A percentile compares a stretch with the other conserved stretches of the same genome.
phyloP scores from a whole-genome alignment of 2,888 invertebrate genomes.

The Heliconius hortense region DNA sequence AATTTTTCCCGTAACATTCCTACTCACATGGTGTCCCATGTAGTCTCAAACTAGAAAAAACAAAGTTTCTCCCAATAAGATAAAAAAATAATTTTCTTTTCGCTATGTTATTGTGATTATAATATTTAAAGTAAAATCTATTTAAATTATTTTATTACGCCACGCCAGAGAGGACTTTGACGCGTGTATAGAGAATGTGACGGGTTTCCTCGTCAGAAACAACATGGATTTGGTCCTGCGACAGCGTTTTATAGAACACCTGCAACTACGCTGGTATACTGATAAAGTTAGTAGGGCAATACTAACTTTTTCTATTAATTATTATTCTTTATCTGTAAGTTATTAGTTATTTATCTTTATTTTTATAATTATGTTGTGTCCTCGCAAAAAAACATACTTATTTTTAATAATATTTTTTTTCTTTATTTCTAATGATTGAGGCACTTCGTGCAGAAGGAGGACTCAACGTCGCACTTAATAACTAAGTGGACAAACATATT shows the following conservation, averaged over 20 bases:
- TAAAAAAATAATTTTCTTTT: too few relatives aligned
- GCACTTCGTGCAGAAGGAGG: too few relatives aligned
- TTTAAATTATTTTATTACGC: neutral
- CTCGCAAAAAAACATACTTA: too few relatives aligned
- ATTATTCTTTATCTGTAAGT: too few relatives aligned
- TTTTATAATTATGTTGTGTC: too few relatives aligned
- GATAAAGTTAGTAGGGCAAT: conserved; percentile 56
- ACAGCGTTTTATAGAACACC: conserved; percentile 62
- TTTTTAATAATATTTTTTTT: too few relatives aligned
- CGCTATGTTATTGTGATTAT: neutral
- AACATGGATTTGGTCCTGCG: conserved; percentile 59
- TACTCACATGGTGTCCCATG: neutral
- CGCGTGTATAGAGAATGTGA: conserved; percentile 58
- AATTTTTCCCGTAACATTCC: neutral
- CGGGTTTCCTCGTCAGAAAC: conserved; percentile 59
- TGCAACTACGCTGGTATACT: conserved; percentile 68
- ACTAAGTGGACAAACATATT: too few relatives aligned
- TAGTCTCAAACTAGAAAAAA: neutral
- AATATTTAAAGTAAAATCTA: too few relatives aligned
- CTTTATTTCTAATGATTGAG: too few relatives aligned
- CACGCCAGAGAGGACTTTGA: conserved; percentile 62
- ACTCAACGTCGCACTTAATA: too few relatives aligned
- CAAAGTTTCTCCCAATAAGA: neutral
- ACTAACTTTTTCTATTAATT: too few relatives aligned
- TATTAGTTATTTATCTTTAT: too few relatives aligned